phyloP scores from a whole-genome alignment of 2,888 invertebrate species.

The Ceratothoa steindachneri region DNA sequence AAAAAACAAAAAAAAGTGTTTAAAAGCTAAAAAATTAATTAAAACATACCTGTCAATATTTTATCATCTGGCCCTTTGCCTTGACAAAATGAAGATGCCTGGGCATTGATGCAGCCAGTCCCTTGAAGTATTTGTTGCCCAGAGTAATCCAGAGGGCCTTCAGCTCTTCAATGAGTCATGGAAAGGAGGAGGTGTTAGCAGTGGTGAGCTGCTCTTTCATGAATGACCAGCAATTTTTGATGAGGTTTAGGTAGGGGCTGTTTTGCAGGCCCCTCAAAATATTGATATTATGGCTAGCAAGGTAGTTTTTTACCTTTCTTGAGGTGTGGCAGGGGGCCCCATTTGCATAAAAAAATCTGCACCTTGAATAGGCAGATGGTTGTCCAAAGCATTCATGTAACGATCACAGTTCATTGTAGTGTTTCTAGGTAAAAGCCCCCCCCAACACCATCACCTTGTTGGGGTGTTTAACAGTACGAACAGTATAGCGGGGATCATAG shows the following conservation, averaged over 20 bases:
- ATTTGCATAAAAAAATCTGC: no score
- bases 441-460: background rate
- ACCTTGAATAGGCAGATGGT: background rate
- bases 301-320: background rate
- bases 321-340: no score
- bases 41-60: no score
- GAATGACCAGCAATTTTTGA: background rate
- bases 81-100: no score
- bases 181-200: background rate
- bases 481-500: no score
- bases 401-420: background rate
- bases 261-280: background rate
- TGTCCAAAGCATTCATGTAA: background rate
- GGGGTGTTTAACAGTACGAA: background rate
- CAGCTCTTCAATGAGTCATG: background rate
- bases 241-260: background rate
- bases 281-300: background rate
- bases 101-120: no score
- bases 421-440: background rate
- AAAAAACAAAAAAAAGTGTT: no score
- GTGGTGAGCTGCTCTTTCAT: background rate
- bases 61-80: no score
- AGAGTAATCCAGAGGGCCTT: no score
- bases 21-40: no score
- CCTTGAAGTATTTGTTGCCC: no score